These are phyloP conservation scores for Papilio glaucus DNA, from an alignment of 1,140 invertebrate genomes.

Conservation along the genomic window DNA sequence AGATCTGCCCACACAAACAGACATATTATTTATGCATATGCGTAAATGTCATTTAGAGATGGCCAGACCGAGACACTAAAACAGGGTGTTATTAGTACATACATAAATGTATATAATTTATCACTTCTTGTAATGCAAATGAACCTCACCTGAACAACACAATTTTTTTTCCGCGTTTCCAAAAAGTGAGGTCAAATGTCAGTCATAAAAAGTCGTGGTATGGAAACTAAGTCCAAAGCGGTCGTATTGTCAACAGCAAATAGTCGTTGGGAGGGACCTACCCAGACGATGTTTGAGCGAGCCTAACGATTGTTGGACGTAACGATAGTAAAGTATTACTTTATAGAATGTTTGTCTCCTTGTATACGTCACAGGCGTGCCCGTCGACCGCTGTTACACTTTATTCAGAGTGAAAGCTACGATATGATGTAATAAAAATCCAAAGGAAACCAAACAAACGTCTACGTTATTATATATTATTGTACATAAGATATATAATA, in stretches of 20 bases:
- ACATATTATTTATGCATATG: neutral
- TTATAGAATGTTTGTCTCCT: constrained; percentile 63
- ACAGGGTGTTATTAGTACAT: no score
- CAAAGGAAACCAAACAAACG: no score
- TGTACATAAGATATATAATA: no score
- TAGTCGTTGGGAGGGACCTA: constrained; percentile 51
- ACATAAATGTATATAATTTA: no score
- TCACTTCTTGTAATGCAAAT: no score
- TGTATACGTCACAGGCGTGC: constrained; percentile 62
- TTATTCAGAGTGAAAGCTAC: constrained; percentile 11
- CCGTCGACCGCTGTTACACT: constrained; percentile 34
- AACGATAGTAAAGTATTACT: constrained; percentile 65
- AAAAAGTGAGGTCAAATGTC: constrained; percentile 11
- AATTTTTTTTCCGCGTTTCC: neutral
- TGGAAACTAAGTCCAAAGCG: neutral
- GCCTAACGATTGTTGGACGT: constrained; percentile 61
- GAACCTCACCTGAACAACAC: neutral
- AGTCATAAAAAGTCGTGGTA: constrained; percentile 14
- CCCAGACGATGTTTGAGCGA: constrained; percentile 55
- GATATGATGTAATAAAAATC: constrained; percentile 10
- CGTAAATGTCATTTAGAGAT: neutral
- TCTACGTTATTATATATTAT: no score
- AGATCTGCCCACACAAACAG: neutral
- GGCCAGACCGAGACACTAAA: neutral
- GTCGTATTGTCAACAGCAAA: constrained; percentile 46